phyloP scores from a whole-genome alignment of 2,797 vertebrate species.

The Mycteria americana region DNA sequence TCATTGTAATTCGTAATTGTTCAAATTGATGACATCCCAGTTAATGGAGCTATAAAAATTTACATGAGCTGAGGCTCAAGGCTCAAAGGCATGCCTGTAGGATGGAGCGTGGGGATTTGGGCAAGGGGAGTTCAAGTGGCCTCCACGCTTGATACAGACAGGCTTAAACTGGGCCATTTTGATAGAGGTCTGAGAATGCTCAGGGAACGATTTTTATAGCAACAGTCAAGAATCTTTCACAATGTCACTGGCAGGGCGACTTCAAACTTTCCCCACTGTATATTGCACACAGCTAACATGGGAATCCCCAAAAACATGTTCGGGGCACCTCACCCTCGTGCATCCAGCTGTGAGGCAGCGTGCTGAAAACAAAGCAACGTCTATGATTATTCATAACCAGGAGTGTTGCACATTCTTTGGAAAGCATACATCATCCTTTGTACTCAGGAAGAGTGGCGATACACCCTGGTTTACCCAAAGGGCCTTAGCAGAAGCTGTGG shows the following conservation, averaged over 20 bases:
- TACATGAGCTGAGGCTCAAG: not conserved
- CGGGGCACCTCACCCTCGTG: not conserved
- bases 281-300: accelerated
- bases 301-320: not conserved
- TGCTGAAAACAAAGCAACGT: not conserved
- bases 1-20: not conserved
- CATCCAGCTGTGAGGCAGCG: not conserved
- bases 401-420: not conserved
- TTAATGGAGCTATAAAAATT: conserved; percentile 5
- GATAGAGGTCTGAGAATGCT: not conserved
- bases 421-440: not conserved
- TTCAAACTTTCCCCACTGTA: not conserved
- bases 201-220: not conserved
- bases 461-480: not conserved
- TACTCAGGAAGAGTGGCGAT: not conserved
- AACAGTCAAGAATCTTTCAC: not conserved
- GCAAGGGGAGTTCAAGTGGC: not conserved
- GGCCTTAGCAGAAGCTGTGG: not conserved
- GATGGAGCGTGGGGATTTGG: not conserved
- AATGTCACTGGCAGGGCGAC: not conserved
- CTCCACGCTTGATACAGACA: not conserved
- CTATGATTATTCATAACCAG: not conserved
- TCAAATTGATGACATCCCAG: not conserved
- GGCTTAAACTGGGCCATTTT: not conserved
- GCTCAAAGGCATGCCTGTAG: not conserved